Evolutionary conservation across 2,113 vertebrate species (phyloP), one percentile per base, ranked within the genome.

Genomic region (Pelodiscus sinensis): DNA sequence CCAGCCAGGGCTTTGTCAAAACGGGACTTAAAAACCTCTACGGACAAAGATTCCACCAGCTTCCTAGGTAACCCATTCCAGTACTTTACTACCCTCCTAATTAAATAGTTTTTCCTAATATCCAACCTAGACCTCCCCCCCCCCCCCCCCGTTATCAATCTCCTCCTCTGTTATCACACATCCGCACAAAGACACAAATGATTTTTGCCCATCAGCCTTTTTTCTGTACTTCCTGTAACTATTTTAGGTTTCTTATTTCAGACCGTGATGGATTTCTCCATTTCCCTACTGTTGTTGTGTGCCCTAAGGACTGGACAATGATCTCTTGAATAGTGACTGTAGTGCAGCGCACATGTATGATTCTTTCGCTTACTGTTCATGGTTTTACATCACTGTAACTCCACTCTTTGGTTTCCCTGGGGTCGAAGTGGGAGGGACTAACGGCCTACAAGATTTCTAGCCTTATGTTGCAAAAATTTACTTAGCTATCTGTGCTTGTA

Each of bases 271-370:
- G 51, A 81, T 57, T 89, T 31, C 75, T 93, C 22, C 7, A 52
- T 95, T 95, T 90, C 90, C 95, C 87, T 87, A 94, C 38, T 58
- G 25, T 93, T 83, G 86, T 25, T 71, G 60, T 92, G 81, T 92
- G 87, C 92, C 52, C 38, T 44, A 78, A 81, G 65, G 87, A 94
- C 93, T 92, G 60, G 44, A 44, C 44, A 44, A 44, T 44, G 4
- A 44, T 44, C 44, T 44, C 44, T 82, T 86, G 82, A 87, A 75
- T 82, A 88, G 29, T 81, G 71, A 58, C 25, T 88, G 87, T 58
- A 90, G 83, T 75, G 60, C 62, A 93, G 90, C 83, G 1, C 24
- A 81, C 91, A 56, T 83, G 79, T 14, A 52, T 92, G 62, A 25
- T 88, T 75, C 11, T 85, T 57, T 29, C 19, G 82, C 15, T 68